Conservation (phyloP, 2,113 vertebrate species). For the Stictonetta naevosa region DNA sequence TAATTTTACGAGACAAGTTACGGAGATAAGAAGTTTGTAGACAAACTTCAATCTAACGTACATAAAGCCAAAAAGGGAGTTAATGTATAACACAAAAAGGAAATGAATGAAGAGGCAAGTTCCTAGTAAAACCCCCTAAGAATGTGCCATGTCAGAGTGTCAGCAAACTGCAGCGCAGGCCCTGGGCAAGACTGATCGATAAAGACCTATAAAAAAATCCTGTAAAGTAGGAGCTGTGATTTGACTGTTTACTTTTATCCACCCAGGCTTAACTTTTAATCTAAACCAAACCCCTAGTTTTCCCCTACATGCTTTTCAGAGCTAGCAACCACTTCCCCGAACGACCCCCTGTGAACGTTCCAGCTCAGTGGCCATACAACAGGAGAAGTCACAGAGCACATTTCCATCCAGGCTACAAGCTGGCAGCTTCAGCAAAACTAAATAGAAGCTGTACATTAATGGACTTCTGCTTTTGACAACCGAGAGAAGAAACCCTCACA, state of each 20-base stretch:
- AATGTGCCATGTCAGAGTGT: neutral
- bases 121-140: neutral
- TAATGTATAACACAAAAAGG: neutral
- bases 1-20: neutral
- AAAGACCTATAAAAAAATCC: neutral
- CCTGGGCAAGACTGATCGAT: neutral
- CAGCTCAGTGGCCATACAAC: neutral
- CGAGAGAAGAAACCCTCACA: neutral
- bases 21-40: neutral
- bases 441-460: neutral
- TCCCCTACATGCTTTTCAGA: neutral
- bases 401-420: neutral
- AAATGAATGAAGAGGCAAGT: neutral
- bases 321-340: neutral
- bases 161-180: neutral
- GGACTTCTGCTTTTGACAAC: neutral
- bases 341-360: neutral
- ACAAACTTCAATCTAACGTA: neutral
- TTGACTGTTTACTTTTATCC: neutral
- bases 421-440: neutral
- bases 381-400: neutral
- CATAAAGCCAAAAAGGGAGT: conserved; percentile 9
- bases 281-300: neutral
- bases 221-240: neutral
- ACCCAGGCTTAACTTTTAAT: neutral